Base-by-base conservation (phyloP, 1,140 invertebrate species). In the Agrilus planipennis region DNA sequence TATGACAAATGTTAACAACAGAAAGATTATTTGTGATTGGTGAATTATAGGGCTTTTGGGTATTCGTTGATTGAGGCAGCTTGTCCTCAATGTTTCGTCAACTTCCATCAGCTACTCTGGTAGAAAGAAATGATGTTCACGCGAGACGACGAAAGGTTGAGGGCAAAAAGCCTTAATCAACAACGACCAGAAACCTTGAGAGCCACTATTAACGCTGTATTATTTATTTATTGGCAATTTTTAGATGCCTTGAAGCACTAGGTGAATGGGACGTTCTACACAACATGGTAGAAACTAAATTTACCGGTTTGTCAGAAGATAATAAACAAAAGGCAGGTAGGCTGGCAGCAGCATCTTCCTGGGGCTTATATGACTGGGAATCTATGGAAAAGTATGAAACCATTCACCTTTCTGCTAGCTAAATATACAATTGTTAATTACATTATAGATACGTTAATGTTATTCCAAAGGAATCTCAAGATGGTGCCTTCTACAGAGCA, bases 221-320 rank as follows among this genome's bases (percentile, higher is more conserved):
- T n/a, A n/a, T n/a, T n/a, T n/a, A n/a, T n/a, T n/a, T n/a, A n/a
- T n/a, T n/a, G n/a, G n/a, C n/a, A n/a, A n/a, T 39, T 51, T 46
- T 12, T 30, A 57, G 55, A 39, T 59, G 57, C 43, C 45, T 97
- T 22, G 94, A 99, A 69, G 91, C 93, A 1, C 66, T 99, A 0
- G 94, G 92, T 4, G 90, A 98, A 68, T 99, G 96, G 95, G 81
- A 75, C 1, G 77, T 87, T 38, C 61, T 98, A 6, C 83, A 92
- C 52, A 76, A 80, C 3, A 73, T 88, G 0, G 80, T 81, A 0
- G 77, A 76, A 42, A 72, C 77, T 22, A 76, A 81, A 49, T 96
- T 90, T 86, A 63, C 72, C 0, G 66, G 68, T 22, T 73, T 85
- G 28, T 64, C 51, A 10, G 74, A 81, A 4, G 79, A 84, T 18